These are phyloP conservation scores for Apamea sordens DNA, from an alignment of 2,888 invertebrate genomes.

Conservation along the genomic window DNA sequence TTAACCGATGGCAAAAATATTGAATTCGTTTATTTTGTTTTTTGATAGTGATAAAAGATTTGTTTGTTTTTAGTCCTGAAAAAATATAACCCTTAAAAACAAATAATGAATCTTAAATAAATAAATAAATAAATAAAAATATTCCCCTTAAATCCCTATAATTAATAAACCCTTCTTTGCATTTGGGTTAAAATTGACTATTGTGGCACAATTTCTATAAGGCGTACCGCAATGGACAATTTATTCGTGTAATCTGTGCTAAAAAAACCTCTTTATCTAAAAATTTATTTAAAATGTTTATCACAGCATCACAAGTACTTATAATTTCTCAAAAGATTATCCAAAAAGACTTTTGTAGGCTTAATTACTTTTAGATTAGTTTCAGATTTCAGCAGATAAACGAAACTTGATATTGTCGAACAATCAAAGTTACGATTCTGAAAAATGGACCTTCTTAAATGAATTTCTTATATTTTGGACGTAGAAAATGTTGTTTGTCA, in stretches of 20 bases:
- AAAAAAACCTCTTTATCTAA: background rate
- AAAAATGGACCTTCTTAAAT: constrained; percentile 19
- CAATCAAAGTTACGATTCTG: constrained; percentile 21
- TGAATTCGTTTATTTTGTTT: too few species aligned
- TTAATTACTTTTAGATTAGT: constrained; percentile 53
- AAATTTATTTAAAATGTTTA: background rate
- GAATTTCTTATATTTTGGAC: too few species aligned
- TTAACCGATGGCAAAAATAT: background rate
- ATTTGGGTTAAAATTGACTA: too few species aligned
- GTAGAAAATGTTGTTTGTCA: too few species aligned
- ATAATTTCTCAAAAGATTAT: constrained; percentile 1
- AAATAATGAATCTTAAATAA: too few species aligned
- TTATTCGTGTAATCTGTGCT: background rate
- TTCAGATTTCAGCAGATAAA: constrained; percentile 30
- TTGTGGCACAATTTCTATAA: too few species aligned
- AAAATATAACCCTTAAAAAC: too few species aligned
- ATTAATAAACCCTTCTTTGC: too few species aligned
- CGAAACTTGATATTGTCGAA: constrained; percentile 27
- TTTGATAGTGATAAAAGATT: too few species aligned
- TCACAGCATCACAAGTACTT: background rate
- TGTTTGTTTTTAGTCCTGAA: too few species aligned
- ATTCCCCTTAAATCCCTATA: too few species aligned
- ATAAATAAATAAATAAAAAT: too few species aligned
- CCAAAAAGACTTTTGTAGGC: constrained; percentile 12
- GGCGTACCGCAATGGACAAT: background rate